phyloP scores from a whole-genome alignment of 2,797 vertebrate genomes.

The Malacoraja senta region DNA sequence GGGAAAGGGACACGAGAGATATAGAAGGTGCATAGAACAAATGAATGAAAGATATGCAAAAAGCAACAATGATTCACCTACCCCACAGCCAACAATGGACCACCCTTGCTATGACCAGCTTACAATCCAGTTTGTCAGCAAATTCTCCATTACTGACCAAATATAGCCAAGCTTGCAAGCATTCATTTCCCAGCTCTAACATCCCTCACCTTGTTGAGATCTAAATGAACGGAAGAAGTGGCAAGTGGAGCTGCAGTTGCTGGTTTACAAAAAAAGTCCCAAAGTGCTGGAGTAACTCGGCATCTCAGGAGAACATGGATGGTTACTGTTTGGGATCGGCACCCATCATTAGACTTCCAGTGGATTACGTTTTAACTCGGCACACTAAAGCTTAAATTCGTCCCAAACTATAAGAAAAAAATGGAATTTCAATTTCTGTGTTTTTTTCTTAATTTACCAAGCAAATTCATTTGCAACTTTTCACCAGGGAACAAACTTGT shows the following conservation, averaged over 20 bases:
- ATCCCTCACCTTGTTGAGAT: not conserved
- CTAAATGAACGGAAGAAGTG: not conserved
- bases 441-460: not conserved
- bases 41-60: too few relatives aligned
- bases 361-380: not conserved
- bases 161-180: not conserved
- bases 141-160: not conserved
- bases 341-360: too few relatives aligned
- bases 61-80: too few relatives aligned
- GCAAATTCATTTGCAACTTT: not conserved
- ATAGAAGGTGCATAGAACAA: too few relatives aligned
- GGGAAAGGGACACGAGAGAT: too few relatives aligned
- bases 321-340: too few relatives aligned
- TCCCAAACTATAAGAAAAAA: not conserved
- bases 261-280: too few relatives aligned
- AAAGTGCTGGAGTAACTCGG: too few relatives aligned
- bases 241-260: not conserved
- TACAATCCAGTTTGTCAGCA: not conserved
- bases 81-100: too few relatives aligned
- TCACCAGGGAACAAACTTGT: not conserved
- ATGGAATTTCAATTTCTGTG: not conserved
- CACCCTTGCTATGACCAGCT: too few relatives aligned
- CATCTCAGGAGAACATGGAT: too few relatives aligned
- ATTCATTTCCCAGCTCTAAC: not conserved
- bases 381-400: not conserved